These are phyloP conservation scores for Knipowitschia caucasica DNA, from an alignment of 2,797 vertebrate species.

Conservation along the genomic window DNA sequence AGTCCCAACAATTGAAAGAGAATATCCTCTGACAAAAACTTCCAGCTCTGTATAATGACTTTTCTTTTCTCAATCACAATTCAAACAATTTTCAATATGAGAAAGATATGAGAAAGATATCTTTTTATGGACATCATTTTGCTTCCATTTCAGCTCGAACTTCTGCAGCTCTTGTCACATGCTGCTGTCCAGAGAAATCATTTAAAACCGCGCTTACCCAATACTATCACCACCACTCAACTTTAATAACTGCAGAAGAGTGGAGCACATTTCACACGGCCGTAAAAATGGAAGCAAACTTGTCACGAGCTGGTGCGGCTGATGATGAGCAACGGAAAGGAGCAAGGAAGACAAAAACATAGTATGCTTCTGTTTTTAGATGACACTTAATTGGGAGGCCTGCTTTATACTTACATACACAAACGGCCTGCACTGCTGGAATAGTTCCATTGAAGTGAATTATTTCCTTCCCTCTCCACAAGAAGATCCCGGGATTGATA, in stretches of 20 bases:
- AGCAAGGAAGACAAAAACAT: conserved; percentile 13
- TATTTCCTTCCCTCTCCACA: not conserved
- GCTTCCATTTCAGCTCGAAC: not conserved
- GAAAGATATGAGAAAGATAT: too few species aligned
- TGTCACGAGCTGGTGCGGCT: conserved; percentile 29
- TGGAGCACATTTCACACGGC: conserved; percentile 21
- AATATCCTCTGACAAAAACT: too few species aligned
- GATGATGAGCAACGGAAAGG: conserved; percentile 18
- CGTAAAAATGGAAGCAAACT: conserved; percentile 28
- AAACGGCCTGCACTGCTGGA: too few species aligned
- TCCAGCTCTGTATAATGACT: too few species aligned
- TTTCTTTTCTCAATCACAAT: too few species aligned
- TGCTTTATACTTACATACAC: conserved; percentile 1
- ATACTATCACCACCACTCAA: conserved; percentile 18
- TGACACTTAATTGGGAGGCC: conserved; percentile 14
- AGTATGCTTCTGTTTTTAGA: conserved; percentile 6
- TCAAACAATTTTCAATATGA: too few species aligned
- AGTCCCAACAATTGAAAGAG: too few species aligned
- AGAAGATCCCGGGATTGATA: too few species aligned
- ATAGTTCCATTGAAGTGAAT: too few species aligned
- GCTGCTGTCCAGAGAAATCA: conserved; percentile 26
- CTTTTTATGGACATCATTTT: not conserved
- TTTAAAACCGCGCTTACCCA: conserved; percentile 27
- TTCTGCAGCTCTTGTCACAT: conserved; percentile 11
- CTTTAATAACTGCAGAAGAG: conserved; percentile 32